Evolutionary conservation across 1,140 invertebrate genomes (phyloP), one percentile per base, ranked within the genome.

Genomic region (Drosophila mauritiana): DNA sequence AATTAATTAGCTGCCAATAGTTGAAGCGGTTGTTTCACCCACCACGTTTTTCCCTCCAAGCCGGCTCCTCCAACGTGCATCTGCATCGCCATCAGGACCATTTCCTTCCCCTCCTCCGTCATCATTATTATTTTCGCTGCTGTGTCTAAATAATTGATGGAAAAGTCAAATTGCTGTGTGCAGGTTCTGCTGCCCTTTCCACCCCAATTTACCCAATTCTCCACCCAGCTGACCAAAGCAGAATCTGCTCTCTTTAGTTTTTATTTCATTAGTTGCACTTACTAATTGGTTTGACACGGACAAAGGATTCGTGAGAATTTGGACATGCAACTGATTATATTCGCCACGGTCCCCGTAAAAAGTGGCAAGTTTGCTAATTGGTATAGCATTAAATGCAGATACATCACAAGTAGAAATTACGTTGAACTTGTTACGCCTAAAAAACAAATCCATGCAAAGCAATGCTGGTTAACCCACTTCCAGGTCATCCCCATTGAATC

Each of bases 1-100:
- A 85, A 85, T 85, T 85, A 85, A 85, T 85, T 85, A 85, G 75
- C 78, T 75, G 78, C 72, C 82, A 85, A 86, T 85, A 74, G 82
- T 53, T 49, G 59, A 20, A 22, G 43, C 27, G 11, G 36, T 31
- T 49, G 25, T 34, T 49, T 49, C 25, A 15, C 17, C 42, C 37
- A 48, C 62, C 49, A 25, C 20, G 3, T 42, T 40, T 25, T 13
- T 37, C 7, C 39, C 22, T 8, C 31, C 10, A 22, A 27, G 31
- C 11, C 31, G 37, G 17, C 17, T 20, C 39, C 12, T 15, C 27
- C 20, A 11, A 63, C 22, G 36, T 59, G 27, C 58, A 42, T 63
- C 37, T 67, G 64, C 45, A 51, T 55, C 17, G 37, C 34, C 11
- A 49, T 49, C n/a, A 49, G 13, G 25, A 15, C 7, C 34, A 6